Evolutionary conservation across 2,797 vertebrate species (phyloP).

Genomic region (Discoglossus pictus): DNA sequence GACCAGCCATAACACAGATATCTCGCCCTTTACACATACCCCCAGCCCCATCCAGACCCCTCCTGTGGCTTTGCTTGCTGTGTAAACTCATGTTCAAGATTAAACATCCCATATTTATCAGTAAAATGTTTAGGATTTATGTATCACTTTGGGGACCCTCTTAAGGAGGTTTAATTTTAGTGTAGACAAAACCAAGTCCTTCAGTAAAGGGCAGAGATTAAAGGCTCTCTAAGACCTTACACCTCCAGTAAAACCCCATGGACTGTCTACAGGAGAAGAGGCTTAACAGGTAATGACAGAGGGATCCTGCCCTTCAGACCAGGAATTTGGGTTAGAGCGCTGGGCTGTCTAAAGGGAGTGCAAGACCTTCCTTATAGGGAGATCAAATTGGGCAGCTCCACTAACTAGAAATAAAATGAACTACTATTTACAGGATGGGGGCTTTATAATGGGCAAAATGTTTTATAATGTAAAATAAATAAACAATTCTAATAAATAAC

Average conservation of each 20-base stretch:
- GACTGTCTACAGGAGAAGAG: background rate
- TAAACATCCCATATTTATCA: slow-evolving; percentile 32
- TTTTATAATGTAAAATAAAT: no score
- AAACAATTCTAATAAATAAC: no score
- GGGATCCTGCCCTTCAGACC: no score
- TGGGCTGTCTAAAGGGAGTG: no score
- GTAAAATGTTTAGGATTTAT: slow-evolving; percentile 43
- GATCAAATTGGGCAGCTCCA: no score
- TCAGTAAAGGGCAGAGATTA: slow-evolving; percentile 22
- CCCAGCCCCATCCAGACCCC: background rate
- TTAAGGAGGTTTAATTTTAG: slow-evolving; percentile 27
- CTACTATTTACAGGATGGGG: no score
- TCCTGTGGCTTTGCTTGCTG: slow-evolving; percentile 4
- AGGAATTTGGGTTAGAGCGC: no score
- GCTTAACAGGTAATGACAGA: slow-evolving; percentile 23
- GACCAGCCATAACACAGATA: background rate
- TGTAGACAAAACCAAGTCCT: slow-evolving; percentile 40
- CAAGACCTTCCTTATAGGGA: no score
- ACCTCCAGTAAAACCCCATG: slow-evolving; percentile 18
- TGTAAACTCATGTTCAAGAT: slow-evolving; percentile 3
- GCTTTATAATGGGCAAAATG: no score
- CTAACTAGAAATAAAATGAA: no score
- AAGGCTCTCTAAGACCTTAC: slow-evolving; percentile 15
- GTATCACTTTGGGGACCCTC: slow-evolving; percentile 46
- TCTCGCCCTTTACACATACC: background rate